These are phyloP conservation scores for Jacana jacana DNA, from an alignment of 2,113 vertebrate genomes.

Conservation along the genomic window DNA sequence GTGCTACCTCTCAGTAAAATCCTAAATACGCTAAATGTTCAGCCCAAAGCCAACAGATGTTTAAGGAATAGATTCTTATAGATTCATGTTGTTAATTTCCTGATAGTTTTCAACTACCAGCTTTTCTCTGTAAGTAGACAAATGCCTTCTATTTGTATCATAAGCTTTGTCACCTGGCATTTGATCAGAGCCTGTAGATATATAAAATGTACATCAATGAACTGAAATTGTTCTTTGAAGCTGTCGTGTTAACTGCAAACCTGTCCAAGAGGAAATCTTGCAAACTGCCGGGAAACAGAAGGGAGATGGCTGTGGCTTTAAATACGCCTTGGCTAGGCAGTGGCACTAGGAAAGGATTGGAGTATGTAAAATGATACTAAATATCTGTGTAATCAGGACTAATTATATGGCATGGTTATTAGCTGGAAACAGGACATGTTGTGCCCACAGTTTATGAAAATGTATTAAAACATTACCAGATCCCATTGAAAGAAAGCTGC, in stretches of 20 bases:
- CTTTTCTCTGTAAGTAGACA: not conserved
- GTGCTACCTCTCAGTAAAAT: not conserved
- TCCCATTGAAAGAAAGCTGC: constrained; percentile 43
- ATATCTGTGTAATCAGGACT: constrained; percentile 62
- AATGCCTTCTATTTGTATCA: constrained; percentile 11
- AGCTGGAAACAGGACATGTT: constrained; percentile 62
- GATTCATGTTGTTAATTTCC: constrained; percentile 35
- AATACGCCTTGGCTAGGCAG: constrained; percentile 19
- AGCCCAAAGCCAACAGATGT: not conserved
- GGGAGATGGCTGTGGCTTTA: constrained; percentile 31
- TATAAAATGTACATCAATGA: not conserved
- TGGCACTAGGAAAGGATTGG: not conserved
- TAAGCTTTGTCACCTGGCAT: not conserved
- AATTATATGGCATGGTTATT: constrained; percentile 61
- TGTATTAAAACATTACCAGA: constrained; percentile 52
- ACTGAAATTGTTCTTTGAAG: constrained; percentile 23
- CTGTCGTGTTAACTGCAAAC: not conserved
- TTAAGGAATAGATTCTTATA: constrained; percentile 28
- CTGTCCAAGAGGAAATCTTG: not conserved
- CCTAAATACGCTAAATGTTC: not conserved
- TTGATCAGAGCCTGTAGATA: not conserved
- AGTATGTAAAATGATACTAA: constrained; percentile 49
- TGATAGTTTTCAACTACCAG: not conserved
- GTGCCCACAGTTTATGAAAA: constrained; percentile 62
- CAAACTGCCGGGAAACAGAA: constrained; percentile 14